Percentiles rank a stretch among this genome's conserved stretches.
These are phyloP conservation scores for Mustela lutreola DNA, from an alignment of 2,113 vertebrate genomes.

Conservation along the genomic window DNA sequence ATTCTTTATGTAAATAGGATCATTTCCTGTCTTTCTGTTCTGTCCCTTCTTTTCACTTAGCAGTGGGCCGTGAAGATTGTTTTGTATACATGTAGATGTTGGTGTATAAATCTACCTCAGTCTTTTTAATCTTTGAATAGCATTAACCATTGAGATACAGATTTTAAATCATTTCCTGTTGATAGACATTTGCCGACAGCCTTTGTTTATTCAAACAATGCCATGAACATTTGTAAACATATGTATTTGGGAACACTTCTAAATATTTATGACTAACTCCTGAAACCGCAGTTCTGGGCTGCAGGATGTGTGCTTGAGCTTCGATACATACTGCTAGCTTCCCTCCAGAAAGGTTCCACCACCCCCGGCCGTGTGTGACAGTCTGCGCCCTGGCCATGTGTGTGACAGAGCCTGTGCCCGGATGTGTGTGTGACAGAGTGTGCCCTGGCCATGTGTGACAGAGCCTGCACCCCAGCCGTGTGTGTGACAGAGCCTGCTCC, in stretches of 20 bases:
- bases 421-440: no score
- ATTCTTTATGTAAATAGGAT: not conserved
- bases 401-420: no score
- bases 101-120: not conserved
- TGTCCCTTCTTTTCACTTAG: not conserved
- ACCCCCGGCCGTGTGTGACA: no score
- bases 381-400: no score
- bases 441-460: no score
- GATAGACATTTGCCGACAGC: not conserved
- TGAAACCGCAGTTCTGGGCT: not conserved
- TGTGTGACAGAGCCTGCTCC: no score
- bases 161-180: not conserved
- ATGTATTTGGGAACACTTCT: not conserved
- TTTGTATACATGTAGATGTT: slow-evolving; percentile 17
- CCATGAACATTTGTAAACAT: not conserved
- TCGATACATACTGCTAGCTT: not conserved
- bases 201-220: not conserved
- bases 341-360: not conserved
- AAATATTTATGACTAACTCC: not conserved
- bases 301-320: not conserved
- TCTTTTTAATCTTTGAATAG: not conserved
- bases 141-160: not conserved
- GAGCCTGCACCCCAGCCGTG: rapidly evolving
- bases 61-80: not conserved
- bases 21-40: not conserved